Conservation (phyloP, 2,888 invertebrate species). For the Nephrotoma flavescens region DNA sequence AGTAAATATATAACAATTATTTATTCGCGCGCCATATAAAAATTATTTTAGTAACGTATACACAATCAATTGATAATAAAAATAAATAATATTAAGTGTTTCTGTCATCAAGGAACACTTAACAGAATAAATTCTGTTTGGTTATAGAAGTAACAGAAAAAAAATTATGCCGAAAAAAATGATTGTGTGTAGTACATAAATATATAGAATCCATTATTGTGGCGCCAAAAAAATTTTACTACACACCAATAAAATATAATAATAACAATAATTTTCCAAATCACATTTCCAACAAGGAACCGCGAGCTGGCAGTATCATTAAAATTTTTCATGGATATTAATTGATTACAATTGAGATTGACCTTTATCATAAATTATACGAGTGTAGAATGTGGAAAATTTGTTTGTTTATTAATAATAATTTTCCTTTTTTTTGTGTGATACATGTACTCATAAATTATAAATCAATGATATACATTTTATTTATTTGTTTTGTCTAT, state of each 20-base stretch:
- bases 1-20: background rate
- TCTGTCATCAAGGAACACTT: background rate
- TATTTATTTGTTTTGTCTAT: background rate
- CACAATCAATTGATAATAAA: background rate
- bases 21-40: background rate
- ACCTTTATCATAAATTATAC: background rate
- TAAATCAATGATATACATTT: background rate
- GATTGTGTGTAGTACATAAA: background rate
- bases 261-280: background rate
- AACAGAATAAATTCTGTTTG: background rate
- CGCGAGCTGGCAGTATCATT: background rate
- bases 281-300: background rate
- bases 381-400: background rate
- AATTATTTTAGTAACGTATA: background rate
- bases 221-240: background rate
- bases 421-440: background rate
- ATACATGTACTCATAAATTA: background rate
- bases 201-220: background rate
- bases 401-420: background rate
- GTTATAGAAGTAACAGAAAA: background rate
- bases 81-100: background rate
- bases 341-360: background rate
- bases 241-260: background rate
- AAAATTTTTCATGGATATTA: background rate
- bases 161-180: background rate